phyloP scores from a whole-genome alignment of 2,113 vertebrate genomes.

The Carassius gibelio region DNA sequence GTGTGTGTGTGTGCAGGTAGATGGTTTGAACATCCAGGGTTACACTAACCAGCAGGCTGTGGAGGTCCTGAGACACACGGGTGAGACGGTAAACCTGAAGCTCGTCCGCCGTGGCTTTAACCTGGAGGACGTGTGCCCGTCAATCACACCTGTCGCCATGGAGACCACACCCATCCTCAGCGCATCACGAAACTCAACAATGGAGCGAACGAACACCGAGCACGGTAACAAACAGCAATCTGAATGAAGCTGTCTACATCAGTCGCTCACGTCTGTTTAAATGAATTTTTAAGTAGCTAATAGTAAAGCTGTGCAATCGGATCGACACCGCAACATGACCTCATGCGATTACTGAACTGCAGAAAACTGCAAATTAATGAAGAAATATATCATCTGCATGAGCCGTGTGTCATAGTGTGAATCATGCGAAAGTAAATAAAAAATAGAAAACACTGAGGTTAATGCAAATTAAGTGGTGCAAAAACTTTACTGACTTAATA shows the following conservation, averaged over 20 bases:
- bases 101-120: constrained; percentile 82
- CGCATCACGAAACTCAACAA: constrained; percentile 61
- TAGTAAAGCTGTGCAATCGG: neutral
- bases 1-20: no score
- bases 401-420: no score
- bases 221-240: constrained; percentile 58
- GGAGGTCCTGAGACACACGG: constrained; percentile 88
- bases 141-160: constrained; percentile 42
- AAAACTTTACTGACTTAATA: neutral
- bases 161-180: constrained; percentile 46
- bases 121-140: constrained; percentile 74
- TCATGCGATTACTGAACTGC: neutral
- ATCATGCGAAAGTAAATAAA: no score
- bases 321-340: neutral
- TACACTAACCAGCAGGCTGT: constrained; percentile 98
- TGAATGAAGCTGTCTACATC: neutral
- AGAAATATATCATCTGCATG: neutral
- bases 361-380: neutral
- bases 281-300: neutral
- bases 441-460: neutral
- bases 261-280: neutral
- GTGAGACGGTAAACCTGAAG: constrained; percentile 87
- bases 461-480: neutral
- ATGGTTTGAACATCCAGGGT: constrained; percentile 81
- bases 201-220: constrained; percentile 62